phyloP scores from a whole-genome alignment of 2,888 invertebrate genomes.

The Eupithecia pulchellata region DNA sequence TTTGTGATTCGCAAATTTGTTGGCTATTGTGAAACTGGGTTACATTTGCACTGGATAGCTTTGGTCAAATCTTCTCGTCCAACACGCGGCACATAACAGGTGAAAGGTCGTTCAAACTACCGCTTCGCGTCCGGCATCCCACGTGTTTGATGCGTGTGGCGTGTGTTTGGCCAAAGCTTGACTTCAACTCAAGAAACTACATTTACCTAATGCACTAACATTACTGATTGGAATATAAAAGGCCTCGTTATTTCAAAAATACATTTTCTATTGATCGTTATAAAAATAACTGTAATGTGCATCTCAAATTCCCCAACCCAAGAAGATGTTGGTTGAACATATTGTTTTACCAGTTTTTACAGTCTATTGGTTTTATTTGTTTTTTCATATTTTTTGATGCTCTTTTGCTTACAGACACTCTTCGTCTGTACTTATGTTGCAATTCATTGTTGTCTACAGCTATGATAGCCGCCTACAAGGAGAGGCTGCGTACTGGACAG shows the following conservation, averaged over 20 bases:
- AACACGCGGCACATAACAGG: too few species aligned
- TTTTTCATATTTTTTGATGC: not conserved
- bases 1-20: not conserved
- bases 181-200: not conserved
- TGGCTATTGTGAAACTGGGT: not conserved
- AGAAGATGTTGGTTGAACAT: not conserved
- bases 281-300: not conserved
- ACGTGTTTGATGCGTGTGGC: too few species aligned
- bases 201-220: not conserved
- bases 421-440: not conserved
- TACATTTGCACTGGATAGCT: not conserved
- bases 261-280: not conserved
- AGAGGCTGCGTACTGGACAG: conserved; percentile 89
- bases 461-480: conserved; percentile 87
- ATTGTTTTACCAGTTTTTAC: too few species aligned
- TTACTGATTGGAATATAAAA: not conserved
- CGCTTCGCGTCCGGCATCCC: too few species aligned
- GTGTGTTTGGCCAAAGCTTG: too few species aligned
- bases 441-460: conserved; percentile 72
- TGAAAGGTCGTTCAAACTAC: too few species aligned
- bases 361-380: not conserved
- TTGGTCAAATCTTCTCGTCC: too few species aligned
- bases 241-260: not conserved
- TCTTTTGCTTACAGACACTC: not conserved
- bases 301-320: too few species aligned